A percentile compares a stretch with the other conserved stretches of the same genome.
Conservation (phyloP, 1,140 invertebrate species). For the Tetramorium simillimum region DNA sequence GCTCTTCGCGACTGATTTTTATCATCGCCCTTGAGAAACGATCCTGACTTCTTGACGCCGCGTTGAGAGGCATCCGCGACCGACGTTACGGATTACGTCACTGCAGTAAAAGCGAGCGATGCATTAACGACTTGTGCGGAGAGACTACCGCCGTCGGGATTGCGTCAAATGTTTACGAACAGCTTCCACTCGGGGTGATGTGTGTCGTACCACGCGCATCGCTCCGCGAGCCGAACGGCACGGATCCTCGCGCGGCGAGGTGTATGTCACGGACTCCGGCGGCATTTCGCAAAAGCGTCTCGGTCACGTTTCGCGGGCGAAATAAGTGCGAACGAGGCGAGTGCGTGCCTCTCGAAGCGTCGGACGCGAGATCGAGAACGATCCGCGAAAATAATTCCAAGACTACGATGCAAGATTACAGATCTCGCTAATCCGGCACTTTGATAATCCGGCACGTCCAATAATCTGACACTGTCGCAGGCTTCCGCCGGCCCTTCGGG, state of each 20-base stretch:
- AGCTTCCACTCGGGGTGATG: conserved; percentile 28
- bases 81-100: conserved; percentile 62
- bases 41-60: background rate
- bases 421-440: no score
- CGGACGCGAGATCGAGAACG: background rate
- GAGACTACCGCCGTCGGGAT: conserved; percentile 11
- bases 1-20: background rate
- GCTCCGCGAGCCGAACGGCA: conserved; percentile 13
- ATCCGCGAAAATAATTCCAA: background rate
- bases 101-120: conserved; percentile 63
- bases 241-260: background rate
- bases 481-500: no score
- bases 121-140: conserved; percentile 51
- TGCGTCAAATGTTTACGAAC: conserved; percentile 43
- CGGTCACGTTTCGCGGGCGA: background rate
- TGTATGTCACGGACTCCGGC: background rate
- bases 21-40: background rate
- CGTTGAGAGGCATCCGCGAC: background rate
- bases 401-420: background rate
- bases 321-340: background rate
- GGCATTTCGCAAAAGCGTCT: conserved; percentile 10
- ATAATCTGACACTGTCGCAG: no score
- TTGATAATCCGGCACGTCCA: no score
- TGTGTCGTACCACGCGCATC: conserved; percentile 1
- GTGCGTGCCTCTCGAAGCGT: background rate